Evolutionary conservation across 2,113 vertebrate genomes (phyloP), one percentile per base, ranked within the genome.

Genomic region (Salvelinus fontinalis): DNA sequence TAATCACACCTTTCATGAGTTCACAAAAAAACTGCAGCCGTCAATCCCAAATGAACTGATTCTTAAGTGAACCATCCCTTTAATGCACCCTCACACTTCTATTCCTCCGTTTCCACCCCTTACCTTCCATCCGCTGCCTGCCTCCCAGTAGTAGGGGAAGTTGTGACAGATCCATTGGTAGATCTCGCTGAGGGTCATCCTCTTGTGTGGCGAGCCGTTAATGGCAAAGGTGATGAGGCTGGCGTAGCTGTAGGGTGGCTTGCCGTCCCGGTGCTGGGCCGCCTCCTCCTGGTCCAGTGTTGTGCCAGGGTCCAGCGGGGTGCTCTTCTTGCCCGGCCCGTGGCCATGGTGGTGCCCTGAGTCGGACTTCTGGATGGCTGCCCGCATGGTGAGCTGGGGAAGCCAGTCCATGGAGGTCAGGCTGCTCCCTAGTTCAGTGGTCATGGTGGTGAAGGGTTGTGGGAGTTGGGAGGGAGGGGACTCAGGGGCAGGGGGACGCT

Each of bases 91-190:
- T n/a, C 65, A 11, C 39, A 11, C 39, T 18, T 29, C 22, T 31
- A 26, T n/a, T 49, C 7, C 3, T 48, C 68, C 1, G 0, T 13
- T 51, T 51, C 49, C 13, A 44, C 22, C 5, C 44, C 91, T 92
- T 95, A 97, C 96, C 96, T 97, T 97, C 96, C 96, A 97, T 85
- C 96, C 96, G 70, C 95, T 97, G 87, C 96, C 96, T 48, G 96
- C 96, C 89, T 97, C 96, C 87, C 95, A 89, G 91, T 97, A 97
- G 90, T 97, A 97, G 3, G 96, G 96, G 77, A 97, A 97, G 91
- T 97, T 97, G 92, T 97, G 90, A 51, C 91, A 92, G 85, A 92
- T 92, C 89, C 90, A 92, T 85, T 96, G 95, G 87, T 97, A 97
- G 92, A 97, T 97, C 90, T 97, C 96, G 80, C 96, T 97, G 79